Conservation (phyloP, 2,888 invertebrate genomes). For the Euproctis similis region DNA sequence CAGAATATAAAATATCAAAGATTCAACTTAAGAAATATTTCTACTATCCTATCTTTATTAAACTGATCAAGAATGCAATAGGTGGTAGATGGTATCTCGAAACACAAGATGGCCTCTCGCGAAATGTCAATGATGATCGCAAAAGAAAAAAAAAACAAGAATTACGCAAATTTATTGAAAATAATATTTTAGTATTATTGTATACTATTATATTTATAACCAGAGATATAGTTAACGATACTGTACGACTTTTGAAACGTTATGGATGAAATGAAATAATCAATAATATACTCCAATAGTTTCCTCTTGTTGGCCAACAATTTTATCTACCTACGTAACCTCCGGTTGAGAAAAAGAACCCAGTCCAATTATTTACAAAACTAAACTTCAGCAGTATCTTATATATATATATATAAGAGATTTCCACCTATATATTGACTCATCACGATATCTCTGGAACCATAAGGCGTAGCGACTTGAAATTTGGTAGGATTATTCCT, state of each 20-base stretch:
- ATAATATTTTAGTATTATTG: slow-evolving; percentile 13
- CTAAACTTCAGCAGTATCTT: too few relatives aligned
- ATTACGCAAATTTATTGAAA: slow-evolving; percentile 10
- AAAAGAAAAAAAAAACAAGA: too few relatives aligned
- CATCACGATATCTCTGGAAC: too few relatives aligned
- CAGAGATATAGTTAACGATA: slow-evolving; percentile 4
- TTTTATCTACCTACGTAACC: background rate
- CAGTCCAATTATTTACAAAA: background rate
- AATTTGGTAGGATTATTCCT: too few relatives aligned
- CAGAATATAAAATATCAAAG: too few relatives aligned
- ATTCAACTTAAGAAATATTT: too few relatives aligned
- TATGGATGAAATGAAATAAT: background rate
- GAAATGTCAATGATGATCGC: slow-evolving; percentile 15
- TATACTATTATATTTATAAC: slow-evolving; percentile 8
- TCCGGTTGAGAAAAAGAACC: slow-evolving; percentile 1
- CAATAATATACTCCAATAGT: slow-evolving; percentile 2
- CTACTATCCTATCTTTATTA: too few relatives aligned
- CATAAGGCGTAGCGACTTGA: too few relatives aligned
- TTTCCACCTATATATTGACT: too few relatives aligned
- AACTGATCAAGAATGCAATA: too few relatives aligned
- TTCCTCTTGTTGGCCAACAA: slow-evolving; percentile 1
- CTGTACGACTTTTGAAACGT: background rate
- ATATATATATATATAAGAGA: too few relatives aligned
- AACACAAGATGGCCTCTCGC: slow-evolving; percentile 1
- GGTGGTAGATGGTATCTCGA: too few relatives aligned